Percentiles rank a stretch among this genome's conserved stretches.
Conservation (phyloP, 2,113 vertebrate species). For the Pao palembangensis region DNA sequence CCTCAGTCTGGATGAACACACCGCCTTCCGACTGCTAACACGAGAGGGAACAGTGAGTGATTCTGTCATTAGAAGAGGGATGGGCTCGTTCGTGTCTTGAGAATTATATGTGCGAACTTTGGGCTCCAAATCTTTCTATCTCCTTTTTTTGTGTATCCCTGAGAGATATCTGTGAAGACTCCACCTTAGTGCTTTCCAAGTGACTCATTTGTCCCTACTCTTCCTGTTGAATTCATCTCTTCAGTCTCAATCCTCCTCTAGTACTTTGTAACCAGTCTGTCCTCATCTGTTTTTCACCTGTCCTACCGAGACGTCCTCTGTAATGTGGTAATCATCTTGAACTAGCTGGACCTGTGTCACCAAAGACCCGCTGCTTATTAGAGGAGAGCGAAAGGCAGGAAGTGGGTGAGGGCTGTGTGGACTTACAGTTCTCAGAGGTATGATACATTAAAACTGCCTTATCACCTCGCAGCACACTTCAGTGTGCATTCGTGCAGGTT, state of each 20-base stretch:
- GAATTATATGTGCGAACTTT: not conserved
- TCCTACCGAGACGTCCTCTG: conserved; percentile 41
- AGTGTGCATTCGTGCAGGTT: too few relatives aligned
- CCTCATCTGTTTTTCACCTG: conserved; percentile 36
- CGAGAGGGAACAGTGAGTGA: conserved; percentile 81
- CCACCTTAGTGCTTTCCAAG: conserved; percentile 8
- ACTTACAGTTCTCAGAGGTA: conserved; percentile 7
- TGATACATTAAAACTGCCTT: conserved; percentile 12
- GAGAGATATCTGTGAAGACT: conserved; percentile 43
- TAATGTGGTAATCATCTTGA: conserved; percentile 50
- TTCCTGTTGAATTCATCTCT: conserved; percentile 6
- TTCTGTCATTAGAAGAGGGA: not conserved
- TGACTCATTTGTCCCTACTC: conserved; percentile 42
- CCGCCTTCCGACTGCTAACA: conserved; percentile 74
- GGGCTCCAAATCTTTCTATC: conserved; percentile 9
- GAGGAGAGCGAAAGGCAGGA: conserved; percentile 4
- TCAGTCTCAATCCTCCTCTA: conserved; percentile 40
- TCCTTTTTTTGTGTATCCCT: conserved; percentile 24
- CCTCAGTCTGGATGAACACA: conserved; percentile 85
- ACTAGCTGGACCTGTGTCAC: conserved; percentile 43
- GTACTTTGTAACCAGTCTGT: conserved; percentile 30
- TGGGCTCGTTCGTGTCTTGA: not conserved
- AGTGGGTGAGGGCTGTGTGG: conserved; percentile 6
- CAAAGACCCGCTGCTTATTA: conserved; percentile 44
- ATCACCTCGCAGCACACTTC: too few relatives aligned